Evolutionary conservation across 2,888 invertebrate species (phyloP).

Genomic region (Lepetodrilus schrolli): DNA sequence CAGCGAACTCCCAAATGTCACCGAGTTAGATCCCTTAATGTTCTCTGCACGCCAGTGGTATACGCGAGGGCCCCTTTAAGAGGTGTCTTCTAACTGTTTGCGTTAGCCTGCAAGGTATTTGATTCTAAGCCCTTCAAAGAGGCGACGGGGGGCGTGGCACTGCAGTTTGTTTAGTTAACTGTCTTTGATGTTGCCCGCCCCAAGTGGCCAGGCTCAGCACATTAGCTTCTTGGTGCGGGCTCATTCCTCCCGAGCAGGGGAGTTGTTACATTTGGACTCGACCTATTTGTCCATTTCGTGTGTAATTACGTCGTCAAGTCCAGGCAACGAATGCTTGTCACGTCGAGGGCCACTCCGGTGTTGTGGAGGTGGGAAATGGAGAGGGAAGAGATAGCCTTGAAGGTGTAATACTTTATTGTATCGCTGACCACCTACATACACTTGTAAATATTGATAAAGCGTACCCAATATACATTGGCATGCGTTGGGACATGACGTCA

Average conservation of each 20-base stretch:
- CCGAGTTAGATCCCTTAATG: not conserved
- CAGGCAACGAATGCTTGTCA: not conserved
- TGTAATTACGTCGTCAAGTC: slow-evolving; percentile 14
- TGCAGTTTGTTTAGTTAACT: slow-evolving; percentile 42
- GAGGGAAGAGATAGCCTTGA: not conserved
- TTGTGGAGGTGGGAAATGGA: not conserved
- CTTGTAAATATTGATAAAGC: no score
- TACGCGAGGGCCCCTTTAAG: slow-evolving; percentile 16
- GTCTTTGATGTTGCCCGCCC: slow-evolving; percentile 48
- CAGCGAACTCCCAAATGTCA: slow-evolving; percentile 12
- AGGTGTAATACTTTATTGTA: not conserved
- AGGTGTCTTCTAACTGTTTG: slow-evolving; percentile 19
- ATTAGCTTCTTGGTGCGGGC: slow-evolving; percentile 32
- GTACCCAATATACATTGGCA: no score
- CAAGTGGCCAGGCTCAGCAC: slow-evolving; percentile 36
- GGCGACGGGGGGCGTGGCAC: slow-evolving; percentile 42
- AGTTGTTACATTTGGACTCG: slow-evolving; percentile 18
- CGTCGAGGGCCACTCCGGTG: not conserved
- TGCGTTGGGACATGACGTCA: no score
- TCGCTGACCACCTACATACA: no score
- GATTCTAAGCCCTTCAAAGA: slow-evolving; percentile 40
- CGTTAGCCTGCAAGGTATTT: slow-evolving; percentile 34
- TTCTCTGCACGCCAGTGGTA: not conserved
- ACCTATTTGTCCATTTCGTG: not conserved
- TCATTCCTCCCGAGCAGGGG: not conserved